phyloP scores from a whole-genome alignment of 1,140 invertebrate species.

The Diabrotica undecimpunctata region DNA sequence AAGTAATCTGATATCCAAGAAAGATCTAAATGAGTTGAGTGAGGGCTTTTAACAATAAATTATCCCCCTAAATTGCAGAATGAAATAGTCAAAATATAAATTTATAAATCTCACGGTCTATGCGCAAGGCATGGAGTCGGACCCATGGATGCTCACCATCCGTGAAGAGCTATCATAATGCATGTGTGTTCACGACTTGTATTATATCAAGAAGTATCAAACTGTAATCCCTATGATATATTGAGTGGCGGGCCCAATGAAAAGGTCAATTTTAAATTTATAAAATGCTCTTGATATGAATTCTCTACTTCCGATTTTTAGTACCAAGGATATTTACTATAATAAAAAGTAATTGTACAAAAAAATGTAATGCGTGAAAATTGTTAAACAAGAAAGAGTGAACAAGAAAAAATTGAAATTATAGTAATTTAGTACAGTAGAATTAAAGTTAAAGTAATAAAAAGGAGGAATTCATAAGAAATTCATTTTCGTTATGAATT shows the following conservation, averaged over 20 bases:
- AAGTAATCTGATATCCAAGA: conserved; percentile 29
- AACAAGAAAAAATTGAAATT: too few relatives aligned
- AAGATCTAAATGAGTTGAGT: conserved; percentile 10
- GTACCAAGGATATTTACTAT: too few relatives aligned
- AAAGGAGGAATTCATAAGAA: too few relatives aligned
- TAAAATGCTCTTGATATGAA: not conserved
- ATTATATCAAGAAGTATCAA: conserved; percentile 15
- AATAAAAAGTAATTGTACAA: too few relatives aligned
- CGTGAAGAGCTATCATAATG: conserved; percentile 42
- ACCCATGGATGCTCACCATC: conserved; percentile 37
- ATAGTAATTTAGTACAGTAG: too few relatives aligned
- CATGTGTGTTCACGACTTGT: conserved; percentile 44
- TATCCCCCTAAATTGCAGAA: conserved; percentile 39
- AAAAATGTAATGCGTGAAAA: too few relatives aligned
- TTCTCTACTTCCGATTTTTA: too few relatives aligned
- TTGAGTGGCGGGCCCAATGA: not conserved
- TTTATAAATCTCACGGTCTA: conserved; percentile 45
- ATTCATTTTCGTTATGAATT: too few relatives aligned
- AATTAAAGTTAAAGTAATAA: too few relatives aligned
- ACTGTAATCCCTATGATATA: conserved; percentile 15
- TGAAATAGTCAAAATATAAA: conserved; percentile 47
- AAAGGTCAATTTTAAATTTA: not conserved
- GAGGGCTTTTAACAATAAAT: conserved; percentile 31
- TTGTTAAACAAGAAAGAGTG: too few relatives aligned
- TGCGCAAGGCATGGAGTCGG: conserved; percentile 27